Percentiles rank a stretch among this genome's conserved stretches.
phyloP scores from a whole-genome alignment of 2,113 vertebrate genomes.

The Brachionichthys hirsutus region DNA sequence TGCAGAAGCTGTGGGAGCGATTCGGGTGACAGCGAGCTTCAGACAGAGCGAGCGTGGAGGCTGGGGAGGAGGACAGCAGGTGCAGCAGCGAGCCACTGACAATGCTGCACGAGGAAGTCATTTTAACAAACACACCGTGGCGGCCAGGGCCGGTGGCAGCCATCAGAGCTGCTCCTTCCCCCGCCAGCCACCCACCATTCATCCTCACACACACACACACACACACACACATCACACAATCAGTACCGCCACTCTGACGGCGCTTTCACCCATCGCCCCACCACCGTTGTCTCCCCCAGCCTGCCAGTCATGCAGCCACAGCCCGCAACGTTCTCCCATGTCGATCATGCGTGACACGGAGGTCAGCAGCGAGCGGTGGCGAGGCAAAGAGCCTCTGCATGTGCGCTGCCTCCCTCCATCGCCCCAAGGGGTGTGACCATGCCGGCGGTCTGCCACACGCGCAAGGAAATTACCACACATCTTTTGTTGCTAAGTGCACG shows the following conservation, averaged over 20 bases:
- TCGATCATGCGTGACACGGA: constrained; percentile 74
- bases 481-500: constrained; percentile 76
- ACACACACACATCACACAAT: constrained; percentile 24
- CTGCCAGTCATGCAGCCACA: constrained; percentile 66
- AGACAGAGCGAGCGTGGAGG: constrained; percentile 7
- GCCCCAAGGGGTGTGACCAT: constrained; percentile 41
- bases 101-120: constrained; percentile 63
- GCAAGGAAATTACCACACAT: constrained; percentile 74
- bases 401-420: not conserved
- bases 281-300: constrained; percentile 38
- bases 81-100: constrained; percentile 50
- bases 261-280: constrained; percentile 28
- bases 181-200: constrained; percentile 13
- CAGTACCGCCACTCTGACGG: constrained; percentile 31
- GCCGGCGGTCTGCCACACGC: constrained; percentile 46
- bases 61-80: constrained; percentile 55
- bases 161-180: constrained; percentile 47
- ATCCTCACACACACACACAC: constrained; percentile 2
- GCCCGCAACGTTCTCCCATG: constrained; percentile 50
- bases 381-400: constrained; percentile 47
- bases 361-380: constrained; percentile 58
- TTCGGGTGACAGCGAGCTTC: constrained; percentile 16
- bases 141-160: constrained; percentile 56
- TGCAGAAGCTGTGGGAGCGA: constrained; percentile 11
- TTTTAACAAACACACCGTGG: constrained; percentile 66